phyloP scores from a whole-genome alignment of 2,113 vertebrate genomes.

The Datnioides undecimradiatus region DNA sequence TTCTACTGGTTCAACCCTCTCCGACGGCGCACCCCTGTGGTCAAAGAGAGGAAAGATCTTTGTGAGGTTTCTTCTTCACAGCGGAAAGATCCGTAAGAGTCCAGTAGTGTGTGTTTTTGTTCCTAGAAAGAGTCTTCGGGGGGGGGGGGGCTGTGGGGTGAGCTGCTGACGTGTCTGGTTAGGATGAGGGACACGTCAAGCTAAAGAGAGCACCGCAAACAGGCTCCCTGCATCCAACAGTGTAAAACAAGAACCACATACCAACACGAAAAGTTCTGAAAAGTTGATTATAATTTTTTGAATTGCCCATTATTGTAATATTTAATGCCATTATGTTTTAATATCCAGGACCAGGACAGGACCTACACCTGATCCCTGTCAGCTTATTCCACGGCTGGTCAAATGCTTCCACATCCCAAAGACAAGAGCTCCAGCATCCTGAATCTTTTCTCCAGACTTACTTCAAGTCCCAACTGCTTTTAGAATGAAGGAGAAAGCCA shows the following conservation, averaged over 20 bases:
- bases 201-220: no score
- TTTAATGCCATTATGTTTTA: neutral
- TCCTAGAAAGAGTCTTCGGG: neutral
- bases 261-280: neutral
- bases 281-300: neutral
- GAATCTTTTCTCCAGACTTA: no score
- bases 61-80: neutral
- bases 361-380: neutral
- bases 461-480: no score
- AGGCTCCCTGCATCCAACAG: no score
- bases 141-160: neutral
- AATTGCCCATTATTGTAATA: neutral
- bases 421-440: no score
- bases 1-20: conserved; percentile 47
- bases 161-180: neutral
- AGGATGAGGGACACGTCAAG: no score
- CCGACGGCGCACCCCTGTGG: conserved; percentile 71
- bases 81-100: neutral
- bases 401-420: no score
- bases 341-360: neutral
- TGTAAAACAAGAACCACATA: neutral
- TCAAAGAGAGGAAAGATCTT: conserved; percentile 37
- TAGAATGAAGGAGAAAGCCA: no score
- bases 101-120: neutral
- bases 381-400: neutral